These are phyloP conservation scores for Hoplias malabaricus DNA, from an alignment of 2,113 vertebrate species.

Conservation along the genomic window DNA sequence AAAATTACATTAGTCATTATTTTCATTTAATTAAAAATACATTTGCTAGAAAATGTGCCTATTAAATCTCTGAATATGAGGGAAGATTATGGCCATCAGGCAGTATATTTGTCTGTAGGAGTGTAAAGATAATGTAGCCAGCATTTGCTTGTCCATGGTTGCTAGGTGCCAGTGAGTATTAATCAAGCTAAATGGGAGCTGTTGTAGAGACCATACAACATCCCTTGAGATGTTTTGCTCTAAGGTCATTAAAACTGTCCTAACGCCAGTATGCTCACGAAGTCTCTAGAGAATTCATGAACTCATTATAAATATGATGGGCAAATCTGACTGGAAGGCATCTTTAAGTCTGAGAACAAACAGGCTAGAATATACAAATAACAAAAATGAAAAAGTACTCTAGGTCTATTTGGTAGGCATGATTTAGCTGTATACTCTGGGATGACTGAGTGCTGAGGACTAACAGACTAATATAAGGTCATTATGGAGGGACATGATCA, in stretches of 20 bases:
- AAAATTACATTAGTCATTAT: no score
- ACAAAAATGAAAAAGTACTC: no score
- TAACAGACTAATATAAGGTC: no score
- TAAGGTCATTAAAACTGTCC: background rate
- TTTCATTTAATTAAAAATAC: no score
- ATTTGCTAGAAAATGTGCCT: no score
- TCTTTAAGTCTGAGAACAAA: background rate
- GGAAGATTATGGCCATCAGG: background rate
- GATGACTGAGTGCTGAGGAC: no score
- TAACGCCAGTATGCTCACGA: background rate
- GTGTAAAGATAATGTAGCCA: background rate
- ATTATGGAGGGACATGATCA: no score
- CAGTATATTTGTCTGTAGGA: background rate
- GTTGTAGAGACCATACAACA: background rate
- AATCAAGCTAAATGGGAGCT: background rate
- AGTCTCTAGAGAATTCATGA: background rate
- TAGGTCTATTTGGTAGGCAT: no score
- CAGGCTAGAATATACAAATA: background rate
- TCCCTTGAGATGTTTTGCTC: constrained; percentile 4
- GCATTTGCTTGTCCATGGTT: background rate
- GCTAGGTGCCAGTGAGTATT: background rate
- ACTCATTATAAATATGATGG: background rate
- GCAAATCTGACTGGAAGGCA: background rate
- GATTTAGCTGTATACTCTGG: no score
- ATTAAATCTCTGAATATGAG: no score